These are phyloP conservation scores for Sesia bembeciformis DNA, from an alignment of 2,888 invertebrate species.

Conservation along the genomic window DNA sequence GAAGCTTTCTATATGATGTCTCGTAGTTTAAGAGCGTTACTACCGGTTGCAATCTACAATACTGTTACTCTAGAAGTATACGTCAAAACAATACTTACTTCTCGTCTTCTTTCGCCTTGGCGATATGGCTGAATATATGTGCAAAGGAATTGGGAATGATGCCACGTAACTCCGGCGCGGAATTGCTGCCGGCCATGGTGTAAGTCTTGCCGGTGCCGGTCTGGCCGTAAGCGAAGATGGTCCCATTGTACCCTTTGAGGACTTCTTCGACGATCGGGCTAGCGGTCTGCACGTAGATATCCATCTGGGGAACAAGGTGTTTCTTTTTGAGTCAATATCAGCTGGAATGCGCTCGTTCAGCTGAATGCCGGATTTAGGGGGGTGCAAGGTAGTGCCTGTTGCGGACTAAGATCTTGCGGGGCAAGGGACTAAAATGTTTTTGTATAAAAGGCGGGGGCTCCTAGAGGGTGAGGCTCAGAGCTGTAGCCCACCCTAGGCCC, in stretches of 20 bases:
- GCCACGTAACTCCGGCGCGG: constrained; percentile 91
- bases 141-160: constrained; percentile 99
- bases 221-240: constrained; percentile 91
- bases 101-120: constrained; percentile 91
- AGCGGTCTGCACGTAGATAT: constrained; percentile 96
- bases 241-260: constrained; percentile 96
- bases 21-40: too few relatives aligned
- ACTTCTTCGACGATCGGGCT: constrained; percentile 98
- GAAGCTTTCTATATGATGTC: too few relatives aligned
- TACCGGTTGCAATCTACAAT: too few relatives aligned
- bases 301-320: constrained; percentile 73
- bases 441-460: too few relatives aligned
- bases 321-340: background rate
- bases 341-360: too few relatives aligned
- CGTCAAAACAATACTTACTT: constrained; percentile 74
- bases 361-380: too few relatives aligned
- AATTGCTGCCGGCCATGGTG: constrained; percentile 96
- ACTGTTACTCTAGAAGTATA: too few relatives aligned
- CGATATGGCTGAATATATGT: constrained; percentile 98
- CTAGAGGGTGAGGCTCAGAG: too few relatives aligned
- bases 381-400: too few relatives aligned
- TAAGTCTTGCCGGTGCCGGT: constrained; percentile 99
- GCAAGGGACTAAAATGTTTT: too few relatives aligned
- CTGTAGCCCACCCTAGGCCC: too few relatives aligned
- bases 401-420: too few relatives aligned